Evolutionary conservation across 2,888 invertebrate genomes (phyloP).

Genomic region (Cantharis rufa): DNA sequence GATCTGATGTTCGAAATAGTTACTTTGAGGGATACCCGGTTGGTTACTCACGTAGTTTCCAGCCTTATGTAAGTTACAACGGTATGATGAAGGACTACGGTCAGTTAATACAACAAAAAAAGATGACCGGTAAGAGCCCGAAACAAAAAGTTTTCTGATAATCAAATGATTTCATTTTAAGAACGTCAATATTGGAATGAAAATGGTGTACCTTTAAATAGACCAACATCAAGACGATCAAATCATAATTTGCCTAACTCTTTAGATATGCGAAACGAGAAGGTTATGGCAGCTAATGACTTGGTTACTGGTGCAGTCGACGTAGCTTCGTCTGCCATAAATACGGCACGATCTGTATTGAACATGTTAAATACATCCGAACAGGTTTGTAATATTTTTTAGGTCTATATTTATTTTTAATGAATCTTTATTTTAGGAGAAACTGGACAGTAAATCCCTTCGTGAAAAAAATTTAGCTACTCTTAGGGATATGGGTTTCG

Average conservation of each 20-base stretch:
- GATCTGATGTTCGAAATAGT: not conserved
- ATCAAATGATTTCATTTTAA: not conserved
- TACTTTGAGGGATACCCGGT: not conserved
- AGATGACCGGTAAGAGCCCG: not conserved
- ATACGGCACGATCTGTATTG: constrained; percentile 54
- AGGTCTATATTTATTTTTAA: not conserved
- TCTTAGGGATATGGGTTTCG: constrained; percentile 57
- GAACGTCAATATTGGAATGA: not conserved
- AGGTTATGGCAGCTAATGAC: not conserved
- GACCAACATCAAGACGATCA: not conserved
- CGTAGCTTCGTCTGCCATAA: constrained; percentile 55
- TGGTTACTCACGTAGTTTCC: not conserved
- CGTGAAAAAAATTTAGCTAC: constrained; percentile 48
- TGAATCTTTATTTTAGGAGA: not conserved
- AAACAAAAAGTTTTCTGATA: not conserved
- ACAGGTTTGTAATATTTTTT: not conserved
- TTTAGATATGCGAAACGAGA: not conserved
- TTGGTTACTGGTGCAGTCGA: not conserved
- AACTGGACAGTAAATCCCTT: constrained; percentile 34
- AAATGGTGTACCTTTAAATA: not conserved
- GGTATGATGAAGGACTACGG: not conserved
- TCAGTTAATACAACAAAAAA: not conserved
- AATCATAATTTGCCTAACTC: not conserved
- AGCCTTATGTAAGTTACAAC: not conserved
- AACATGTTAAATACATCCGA: constrained; percentile 47